Percentiles rank a stretch among this genome's conserved stretches.
Conservation (phyloP, 1,140 invertebrate species). For the Drosophila chauvacae region DNA sequence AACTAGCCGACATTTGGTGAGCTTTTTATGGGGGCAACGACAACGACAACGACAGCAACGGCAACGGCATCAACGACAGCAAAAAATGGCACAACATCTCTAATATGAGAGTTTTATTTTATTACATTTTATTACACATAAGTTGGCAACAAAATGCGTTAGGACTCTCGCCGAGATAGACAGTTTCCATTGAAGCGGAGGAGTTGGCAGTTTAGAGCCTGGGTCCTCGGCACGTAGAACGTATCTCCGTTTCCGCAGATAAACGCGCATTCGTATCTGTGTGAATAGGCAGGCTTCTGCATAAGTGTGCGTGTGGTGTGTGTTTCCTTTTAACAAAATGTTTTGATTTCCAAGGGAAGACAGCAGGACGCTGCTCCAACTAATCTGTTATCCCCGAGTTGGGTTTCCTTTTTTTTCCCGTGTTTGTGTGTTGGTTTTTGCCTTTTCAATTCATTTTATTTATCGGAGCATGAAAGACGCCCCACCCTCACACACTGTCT, state of each 20-base stretch:
- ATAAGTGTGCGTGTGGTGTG: slow-evolving; percentile 15
- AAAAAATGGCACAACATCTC: slow-evolving; percentile 66
- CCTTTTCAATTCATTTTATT: slow-evolving; percentile 83
- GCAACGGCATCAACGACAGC: background rate
- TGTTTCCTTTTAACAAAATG: slow-evolving; percentile 79
- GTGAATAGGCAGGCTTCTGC: slow-evolving; percentile 65
- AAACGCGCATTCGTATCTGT: slow-evolving; percentile 71
- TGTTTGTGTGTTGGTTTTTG: slow-evolving; percentile 51
- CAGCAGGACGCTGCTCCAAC: slow-evolving; percentile 66
- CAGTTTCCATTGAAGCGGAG: slow-evolving; percentile 44
- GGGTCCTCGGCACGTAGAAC: slow-evolving; percentile 65
- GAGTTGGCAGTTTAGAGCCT: slow-evolving; percentile 70
- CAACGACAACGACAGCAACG: background rate
- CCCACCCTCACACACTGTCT: slow-evolving; percentile 32
- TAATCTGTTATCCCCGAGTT: slow-evolving; percentile 75
- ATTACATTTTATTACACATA: slow-evolving; percentile 81
- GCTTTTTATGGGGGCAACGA: slow-evolving; percentile 51
- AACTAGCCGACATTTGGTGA: slow-evolving; percentile 61
- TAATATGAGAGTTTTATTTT: slow-evolving; percentile 81
- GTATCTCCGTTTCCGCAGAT: slow-evolving; percentile 80
- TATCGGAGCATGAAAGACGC: slow-evolving; percentile 80
- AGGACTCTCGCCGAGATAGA: slow-evolving; percentile 26
- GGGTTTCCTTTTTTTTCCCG: slow-evolving; percentile 13
- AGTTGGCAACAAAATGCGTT: slow-evolving; percentile 72
- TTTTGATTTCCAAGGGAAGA: slow-evolving; percentile 77